phyloP scores from a whole-genome alignment of 2,113 vertebrate genomes.

The Macquaria australasica region DNA sequence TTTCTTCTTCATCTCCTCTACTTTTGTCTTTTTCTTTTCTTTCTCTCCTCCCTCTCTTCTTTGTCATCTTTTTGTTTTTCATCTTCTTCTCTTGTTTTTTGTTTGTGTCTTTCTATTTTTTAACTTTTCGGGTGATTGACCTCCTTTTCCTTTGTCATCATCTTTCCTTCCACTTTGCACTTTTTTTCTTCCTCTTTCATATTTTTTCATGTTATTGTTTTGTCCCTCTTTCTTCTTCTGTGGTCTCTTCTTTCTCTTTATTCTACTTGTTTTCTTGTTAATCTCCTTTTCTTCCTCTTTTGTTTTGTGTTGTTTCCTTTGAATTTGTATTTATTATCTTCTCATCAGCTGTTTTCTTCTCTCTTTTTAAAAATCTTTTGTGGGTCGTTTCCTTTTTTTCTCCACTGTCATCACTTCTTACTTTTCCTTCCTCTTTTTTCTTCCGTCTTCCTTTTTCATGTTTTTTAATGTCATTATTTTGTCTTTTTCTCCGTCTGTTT shows the following conservation, averaged over 20 bases:
- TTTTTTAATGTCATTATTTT: background rate
- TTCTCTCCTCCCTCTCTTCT: no score
- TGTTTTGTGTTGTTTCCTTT: background rate
- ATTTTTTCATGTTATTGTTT: background rate
- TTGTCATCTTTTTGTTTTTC: no score
- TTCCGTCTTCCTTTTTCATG: background rate
- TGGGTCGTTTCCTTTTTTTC: no score
- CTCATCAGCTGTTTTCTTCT: background rate
- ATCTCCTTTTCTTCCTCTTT: no score
- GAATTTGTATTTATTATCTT: background rate
- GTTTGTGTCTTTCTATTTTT: background rate
- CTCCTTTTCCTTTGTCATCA: background rate
- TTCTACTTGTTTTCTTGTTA: no score
- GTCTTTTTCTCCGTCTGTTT: background rate
- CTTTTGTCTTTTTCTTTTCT: background rate
- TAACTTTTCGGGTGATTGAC: background rate
- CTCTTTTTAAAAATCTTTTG: no score
- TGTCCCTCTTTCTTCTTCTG: background rate
- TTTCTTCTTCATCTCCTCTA: no score
- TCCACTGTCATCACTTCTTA: no score
- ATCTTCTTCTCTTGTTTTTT: background rate
- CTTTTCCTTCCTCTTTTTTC: background rate
- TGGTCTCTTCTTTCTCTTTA: background rate
- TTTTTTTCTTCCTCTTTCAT: background rate
- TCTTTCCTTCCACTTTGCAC: background rate